Conservation (phyloP, 2,113 vertebrate species). For the Marmota flaviventris region DNA sequence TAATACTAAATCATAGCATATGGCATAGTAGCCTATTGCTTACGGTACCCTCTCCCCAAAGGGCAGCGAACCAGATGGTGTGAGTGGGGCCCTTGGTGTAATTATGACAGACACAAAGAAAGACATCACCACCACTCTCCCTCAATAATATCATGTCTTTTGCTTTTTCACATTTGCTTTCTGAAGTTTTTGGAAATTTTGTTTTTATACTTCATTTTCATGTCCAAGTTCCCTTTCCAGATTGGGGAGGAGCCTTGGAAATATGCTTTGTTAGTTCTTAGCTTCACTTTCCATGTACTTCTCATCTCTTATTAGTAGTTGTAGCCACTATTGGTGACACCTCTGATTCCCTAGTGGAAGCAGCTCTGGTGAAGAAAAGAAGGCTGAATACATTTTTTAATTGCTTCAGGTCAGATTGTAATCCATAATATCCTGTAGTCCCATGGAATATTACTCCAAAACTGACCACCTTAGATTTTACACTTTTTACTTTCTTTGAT, state of each 20-base stretch:
- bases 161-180: background rate
- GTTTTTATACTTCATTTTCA: background rate
- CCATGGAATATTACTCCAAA: background rate
- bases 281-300: background rate
- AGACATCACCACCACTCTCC: constrained; percentile 62
- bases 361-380: background rate
- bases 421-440: background rate
- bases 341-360: background rate
- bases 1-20: constrained; percentile 70
- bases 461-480: background rate
- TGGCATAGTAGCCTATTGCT: constrained; percentile 76
- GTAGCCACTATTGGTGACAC: background rate
- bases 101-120: constrained; percentile 73
- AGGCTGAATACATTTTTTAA: background rate
- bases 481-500: background rate
- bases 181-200: constrained; percentile 30
- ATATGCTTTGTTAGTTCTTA: background rate
- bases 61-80: constrained; percentile 78
- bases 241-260: background rate
- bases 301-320: background rate
- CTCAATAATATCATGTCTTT: constrained; percentile 13
- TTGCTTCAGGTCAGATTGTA: background rate
- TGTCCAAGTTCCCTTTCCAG: background rate
- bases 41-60: constrained; percentile 75
- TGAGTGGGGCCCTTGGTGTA: constrained; percentile 71